phyloP scores from a whole-genome alignment of 2,113 vertebrate genomes.

The Gnathonemus longibarbis region DNA sequence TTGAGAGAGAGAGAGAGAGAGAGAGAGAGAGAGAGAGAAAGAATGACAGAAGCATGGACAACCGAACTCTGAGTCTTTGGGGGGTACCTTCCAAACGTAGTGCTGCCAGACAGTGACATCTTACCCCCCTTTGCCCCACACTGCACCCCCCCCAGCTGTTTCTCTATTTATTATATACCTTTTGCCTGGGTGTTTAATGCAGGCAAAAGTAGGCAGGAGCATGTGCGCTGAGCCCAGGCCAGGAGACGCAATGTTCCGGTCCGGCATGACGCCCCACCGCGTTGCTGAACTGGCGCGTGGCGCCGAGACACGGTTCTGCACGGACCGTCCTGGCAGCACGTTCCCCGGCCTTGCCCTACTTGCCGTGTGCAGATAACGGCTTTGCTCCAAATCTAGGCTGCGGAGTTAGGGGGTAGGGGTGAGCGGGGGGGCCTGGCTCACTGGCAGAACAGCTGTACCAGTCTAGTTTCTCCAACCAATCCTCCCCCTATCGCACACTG shows the following conservation, averaged over 20 bases:
- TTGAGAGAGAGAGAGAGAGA: not conserved
- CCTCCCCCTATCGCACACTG: not conserved
- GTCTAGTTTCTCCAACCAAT: not conserved
- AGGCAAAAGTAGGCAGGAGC: not conserved
- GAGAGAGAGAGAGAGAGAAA: not conserved
- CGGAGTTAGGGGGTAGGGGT: not conserved
- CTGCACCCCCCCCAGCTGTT: not conserved
- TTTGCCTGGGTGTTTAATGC: not conserved
- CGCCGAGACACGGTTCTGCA: not conserved
- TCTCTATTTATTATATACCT: not conserved
- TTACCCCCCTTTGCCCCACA: not conserved
- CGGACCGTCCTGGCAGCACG: not conserved
- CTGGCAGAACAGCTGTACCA: not conserved
- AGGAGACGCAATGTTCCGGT: not conserved
- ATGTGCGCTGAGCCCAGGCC: not conserved
- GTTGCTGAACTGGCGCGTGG: not conserved
- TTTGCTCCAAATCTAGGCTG: not conserved
- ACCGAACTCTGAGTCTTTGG: slow-evolving; percentile 48
- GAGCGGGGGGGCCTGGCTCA: not conserved
- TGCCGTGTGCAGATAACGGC: not conserved
- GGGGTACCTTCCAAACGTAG: slow-evolving; percentile 38
- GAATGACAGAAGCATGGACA: slow-evolving; percentile 46
- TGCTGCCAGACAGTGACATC: not conserved
- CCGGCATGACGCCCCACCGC: not conserved
- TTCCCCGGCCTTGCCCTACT: not conserved